These are phyloP conservation scores for Diachasma alloeum DNA, from an alignment of 1,140 invertebrate genomes.

Conservation along the genomic window DNA sequence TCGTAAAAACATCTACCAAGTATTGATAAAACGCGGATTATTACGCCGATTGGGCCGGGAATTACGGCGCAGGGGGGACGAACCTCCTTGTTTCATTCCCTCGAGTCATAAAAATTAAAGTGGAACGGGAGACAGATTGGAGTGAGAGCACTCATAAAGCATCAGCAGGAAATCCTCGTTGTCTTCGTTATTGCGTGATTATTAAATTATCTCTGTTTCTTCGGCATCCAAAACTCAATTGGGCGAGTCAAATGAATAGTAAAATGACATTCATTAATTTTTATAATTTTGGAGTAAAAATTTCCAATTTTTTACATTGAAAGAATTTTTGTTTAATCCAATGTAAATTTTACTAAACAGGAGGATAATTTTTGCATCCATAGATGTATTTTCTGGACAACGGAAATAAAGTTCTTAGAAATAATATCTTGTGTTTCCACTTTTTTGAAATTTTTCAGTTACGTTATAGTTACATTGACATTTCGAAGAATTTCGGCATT, in stretches of 20 bases:
- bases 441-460: too few relatives aligned
- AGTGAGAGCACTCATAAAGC: slow-evolving; percentile 31
- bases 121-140: slow-evolving; percentile 32
- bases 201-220: slow-evolving; percentile 27
- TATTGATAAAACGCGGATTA: background rate
- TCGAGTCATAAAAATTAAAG: slow-evolving; percentile 9
- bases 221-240: background rate
- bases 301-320: too few relatives aligned
- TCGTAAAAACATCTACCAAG: background rate
- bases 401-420: too few relatives aligned
- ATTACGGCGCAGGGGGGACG: background rate
- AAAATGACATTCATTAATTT: too few relatives aligned
- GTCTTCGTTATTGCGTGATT: slow-evolving; percentile 49
- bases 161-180: slow-evolving; percentile 52
- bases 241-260: background rate
- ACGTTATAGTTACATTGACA: too few relatives aligned
- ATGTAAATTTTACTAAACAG: too few relatives aligned
- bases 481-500: too few relatives aligned
- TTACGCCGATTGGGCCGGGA: background rate
- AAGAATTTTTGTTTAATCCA: too few relatives aligned
- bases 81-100: slow-evolving; percentile 12
- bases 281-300: too few relatives aligned
- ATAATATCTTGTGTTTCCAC: too few relatives aligned
- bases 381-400: too few relatives aligned
- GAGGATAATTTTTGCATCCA: too few relatives aligned